Evolutionary conservation across 2,888 invertebrate genomes (phyloP), one percentile per base, ranked within the genome.

Genomic region (Schizotus pectinicornis): DNA sequence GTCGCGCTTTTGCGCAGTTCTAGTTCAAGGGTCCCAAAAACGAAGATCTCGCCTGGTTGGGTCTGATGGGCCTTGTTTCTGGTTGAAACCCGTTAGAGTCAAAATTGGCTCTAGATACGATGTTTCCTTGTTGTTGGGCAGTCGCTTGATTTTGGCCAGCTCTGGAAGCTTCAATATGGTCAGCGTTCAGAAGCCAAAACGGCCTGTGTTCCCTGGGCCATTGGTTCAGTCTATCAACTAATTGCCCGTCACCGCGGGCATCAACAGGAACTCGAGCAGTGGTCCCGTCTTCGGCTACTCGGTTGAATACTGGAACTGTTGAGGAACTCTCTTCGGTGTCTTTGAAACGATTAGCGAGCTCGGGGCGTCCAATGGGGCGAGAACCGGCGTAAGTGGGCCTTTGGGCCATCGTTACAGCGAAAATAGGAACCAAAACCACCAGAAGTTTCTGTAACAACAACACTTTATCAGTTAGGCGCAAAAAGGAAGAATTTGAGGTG

Each of bases 141-240:
- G 2, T n/a, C 3, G 2, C n/a, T 35, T 35, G 36, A 6, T 35
- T 11, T 37, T 33, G 13, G 22, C 12, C 12, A 46, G 50, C 41
- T 56, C 61, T 49, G n/a, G 41, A 13, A 42, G 80, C 83, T 72
- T 90, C 88, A 7, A 88, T 82, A 0, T 85, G 85, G 66, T 86
- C 82, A 76, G 87, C 86, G 74, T 91, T 91, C 48, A 90, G 73
- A 58, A 85, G 83, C 90, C 90, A 90, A 77, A 88, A 91, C 0
- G 91, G 91, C 61, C 86, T 85, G 39, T 87, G 80, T 62, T 90
- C 88, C 48, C 82, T 74, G 0, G 90, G 90, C 75, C 88, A 82
- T 34, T 83, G 81, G 70, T 84, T 86, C 30, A 90, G 79, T n/a
- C 86, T 79, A 37, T 89, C 82, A 0, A 90, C 80, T 2, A 88